Base-by-base conservation (phyloP, 2,888 invertebrate genomes). In the Diarsia rubi region DNA sequence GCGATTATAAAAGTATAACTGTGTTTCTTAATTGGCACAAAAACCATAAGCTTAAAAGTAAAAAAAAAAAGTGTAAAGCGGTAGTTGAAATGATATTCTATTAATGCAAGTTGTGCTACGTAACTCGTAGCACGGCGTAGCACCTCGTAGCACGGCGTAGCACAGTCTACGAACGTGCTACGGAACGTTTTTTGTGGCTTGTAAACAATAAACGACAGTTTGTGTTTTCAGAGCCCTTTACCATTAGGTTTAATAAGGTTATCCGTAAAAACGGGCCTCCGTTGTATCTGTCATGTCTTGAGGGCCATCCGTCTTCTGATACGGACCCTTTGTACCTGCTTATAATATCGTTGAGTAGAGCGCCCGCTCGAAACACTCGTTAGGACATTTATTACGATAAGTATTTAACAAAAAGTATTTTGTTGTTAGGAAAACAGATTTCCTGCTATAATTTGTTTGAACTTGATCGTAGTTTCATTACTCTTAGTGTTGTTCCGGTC, bases 221-320 rank as follows among this genome's bases (percentile, higher is more conserved):
- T 70, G 76, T 73, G 75, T 70, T 74, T 80, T 52, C 63, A 62
- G 73, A 69, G 64, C 66, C 37, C 68, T 69, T 42, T 81, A 76
- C 78, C 82, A 85, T 84, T 88, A 78, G 79, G 81, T 88, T 85
- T 86, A 87, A 90, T 88, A 87, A 86, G 72, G 78, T 75, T 78
- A 80, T 85, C 86, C 81, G 83, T 88, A 90, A 87, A 87, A 90
- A 89, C 84, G 85, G 82, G 86, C 76, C 80, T 76, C 68, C 52
- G 73, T 86, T 88, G 89, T 89, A 88, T 85, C 87, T 88, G 92
- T 91, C 92, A 90, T 89, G 87, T 89, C 83, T 84, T 82, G 83
- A 91, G 87, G 83, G 85, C 88, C 88, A 93, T 94, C 91, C 87
- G 88, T 93, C 93, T 93, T 92, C 81, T 73, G 69, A 75, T 79